Evolutionary conservation across 2,797 vertebrate genomes (phyloP), one percentile per base, ranked within the genome.

Genomic region (Erpetoichthys calabaricus): DNA sequence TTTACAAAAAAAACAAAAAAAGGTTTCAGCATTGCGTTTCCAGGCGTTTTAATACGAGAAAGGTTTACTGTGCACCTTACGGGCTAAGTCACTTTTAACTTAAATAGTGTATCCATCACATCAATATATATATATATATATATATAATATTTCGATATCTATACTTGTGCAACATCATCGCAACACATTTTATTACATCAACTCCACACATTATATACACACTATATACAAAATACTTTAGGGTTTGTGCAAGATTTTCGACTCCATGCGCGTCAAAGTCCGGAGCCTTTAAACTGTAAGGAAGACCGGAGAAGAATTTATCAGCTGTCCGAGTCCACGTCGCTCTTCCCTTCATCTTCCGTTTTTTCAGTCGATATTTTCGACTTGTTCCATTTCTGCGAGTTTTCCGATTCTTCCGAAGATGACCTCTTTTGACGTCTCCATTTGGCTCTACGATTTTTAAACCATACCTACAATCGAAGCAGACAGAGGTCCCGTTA

Each of bases 381-480:
- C 57, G 82, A 59, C 86, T 95, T 94, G 84, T 74, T 91, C 92
- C 93, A 97, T 72, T 97, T 97, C 73, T 91, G 90, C 4, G 89
- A 75, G 60, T 91, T 92, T 72, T 97, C 95, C 5, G 94, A 96
- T 63, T 98, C 94, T 71, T 96, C 93, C 0, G 95, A 98, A 1
- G 94, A 98, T 2, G 94, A 97, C 41, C 95, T 64, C 70, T 98
- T 98, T 79, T 98, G 94, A 64, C 95, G 74, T 71, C 95, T 86
- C 95, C 95, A 98, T 75, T 98, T 98, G 4, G 94, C 95, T 56
- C 95, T 84, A 68, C 95, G 89, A 79, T 98, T 98, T 82, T 98
- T 98, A 81, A 98, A 98, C 95, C 95, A 98, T 67, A 98, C 95
- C 95, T 98, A 76, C 70, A 47, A 42, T 4, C 44, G 58, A 8